Evolutionary conservation across 1,140 invertebrate species (phyloP).

Genomic region (Drosophila repletoides): DNA sequence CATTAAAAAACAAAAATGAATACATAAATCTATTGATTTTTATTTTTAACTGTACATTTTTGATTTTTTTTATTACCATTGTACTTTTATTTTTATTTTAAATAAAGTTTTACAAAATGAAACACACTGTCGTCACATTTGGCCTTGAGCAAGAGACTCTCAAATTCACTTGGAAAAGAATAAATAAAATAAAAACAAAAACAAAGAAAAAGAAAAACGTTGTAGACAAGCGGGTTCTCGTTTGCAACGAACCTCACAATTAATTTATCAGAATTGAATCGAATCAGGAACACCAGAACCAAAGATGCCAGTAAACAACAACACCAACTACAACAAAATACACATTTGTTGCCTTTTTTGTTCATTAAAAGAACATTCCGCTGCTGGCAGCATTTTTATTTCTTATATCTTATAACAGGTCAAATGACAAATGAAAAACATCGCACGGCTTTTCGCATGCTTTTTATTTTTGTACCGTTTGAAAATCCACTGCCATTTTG

Average conservation of each 20-base stretch:
- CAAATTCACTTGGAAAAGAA: not conserved
- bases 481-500: constrained; percentile 67
- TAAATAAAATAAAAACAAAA: not conserved
- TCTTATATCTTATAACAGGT: constrained; percentile 14
- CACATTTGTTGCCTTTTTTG: constrained; percentile 48
- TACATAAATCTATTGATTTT: constrained; percentile 73
- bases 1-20: constrained; percentile 36
- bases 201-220: constrained; percentile 19
- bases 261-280: constrained; percentile 18
- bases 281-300: not conserved
- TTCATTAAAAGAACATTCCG: constrained; percentile 40
- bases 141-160: constrained; percentile 44
- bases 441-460: constrained; percentile 37
- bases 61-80: constrained; percentile 75
- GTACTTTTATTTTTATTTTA: constrained; percentile 79
- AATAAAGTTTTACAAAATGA: constrained; percentile 78
- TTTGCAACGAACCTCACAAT: constrained; percentile 58
- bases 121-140: constrained; percentile 36
- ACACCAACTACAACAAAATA: too few relatives aligned
- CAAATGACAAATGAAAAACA: constrained; percentile 7
- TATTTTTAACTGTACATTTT: constrained; percentile 78
- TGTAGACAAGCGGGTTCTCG: constrained; percentile 70
- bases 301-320: not conserved
- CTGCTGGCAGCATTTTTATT: constrained; percentile 67
- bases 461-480: constrained; percentile 61